Base-by-base conservation (phyloP, 1,140 invertebrate species). In the Homarus americanus region DNA sequence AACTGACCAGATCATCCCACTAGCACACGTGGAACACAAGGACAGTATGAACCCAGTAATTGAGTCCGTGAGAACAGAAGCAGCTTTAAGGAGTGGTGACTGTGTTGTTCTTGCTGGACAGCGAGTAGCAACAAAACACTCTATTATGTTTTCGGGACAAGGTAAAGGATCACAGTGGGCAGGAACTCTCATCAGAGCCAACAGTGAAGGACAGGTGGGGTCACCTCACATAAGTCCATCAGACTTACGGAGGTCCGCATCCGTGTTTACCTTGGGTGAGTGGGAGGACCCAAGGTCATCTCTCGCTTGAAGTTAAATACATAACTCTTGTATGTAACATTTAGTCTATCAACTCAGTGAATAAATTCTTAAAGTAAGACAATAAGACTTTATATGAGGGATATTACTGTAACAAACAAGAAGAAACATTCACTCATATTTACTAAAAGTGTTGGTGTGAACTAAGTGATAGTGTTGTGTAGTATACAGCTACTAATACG, bases 241-340 rank as follows among this genome's bases (percentile, higher is more conserved):
- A 38, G 79, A 83, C 7, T 78, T 90, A 28, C 80, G 88, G n/a
- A 80, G 88, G 7, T 83, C 88, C 24, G 69, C 88, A 5, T 90
- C 88, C 24, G 88, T 90, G 44, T 90, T 76, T 49, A 90, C 73
- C 10, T 53, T 90, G 41, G 88, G 88, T 4, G 88, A 90, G 69
- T 90, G 88, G 88, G 88, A 90, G 53, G 88, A 90, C 20, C 88
- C 88, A 58, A 90, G 88, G 75, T 82, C 88, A 58, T 90, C 88
- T 53, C 41, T 82, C 9, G 88, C 80, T 58, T 58, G 20, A 58
- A 20, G 2, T 90, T 28, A 83, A 41, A 12, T 7, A 4, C n/a
- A 73, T 20, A 41, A n/a, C n/a, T n/a, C n/a, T 72, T 12, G 1
- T 76, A 73, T 49, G n/a, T 24, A 49, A 36, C 4, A 53, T 53